Conservation (phyloP, 2,888 invertebrate genomes). For the Tridacna gigas region DNA sequence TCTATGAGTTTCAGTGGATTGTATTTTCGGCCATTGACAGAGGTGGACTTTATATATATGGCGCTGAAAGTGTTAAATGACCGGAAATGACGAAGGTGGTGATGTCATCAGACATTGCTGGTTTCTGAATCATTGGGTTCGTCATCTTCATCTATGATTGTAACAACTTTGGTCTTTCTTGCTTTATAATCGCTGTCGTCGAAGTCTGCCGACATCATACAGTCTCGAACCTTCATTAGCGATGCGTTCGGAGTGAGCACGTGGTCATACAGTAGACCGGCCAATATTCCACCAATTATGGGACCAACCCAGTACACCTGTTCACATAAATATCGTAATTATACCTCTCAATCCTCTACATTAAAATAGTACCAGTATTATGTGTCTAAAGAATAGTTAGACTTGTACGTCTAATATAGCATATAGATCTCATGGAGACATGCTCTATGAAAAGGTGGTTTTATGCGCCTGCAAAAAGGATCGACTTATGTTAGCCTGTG, state of each 20-base stretch:
- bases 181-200: constrained; percentile 61
- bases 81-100: not conserved
- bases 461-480: too few relatives aligned
- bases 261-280: constrained; percentile 76
- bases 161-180: constrained; percentile 30
- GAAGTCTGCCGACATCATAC: constrained; percentile 66
- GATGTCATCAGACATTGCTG: constrained; percentile 30
- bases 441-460: too few relatives aligned
- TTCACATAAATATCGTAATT: not conserved
- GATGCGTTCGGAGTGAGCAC: constrained; percentile 76
- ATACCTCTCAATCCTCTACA: too few relatives aligned
- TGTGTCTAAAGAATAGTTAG: too few relatives aligned
- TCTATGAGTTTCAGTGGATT: too few relatives aligned
- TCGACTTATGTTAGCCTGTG: too few relatives aligned
- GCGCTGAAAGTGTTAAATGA: not conserved
- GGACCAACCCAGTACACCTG: constrained; percentile 82
- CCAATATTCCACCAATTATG: constrained; percentile 72
- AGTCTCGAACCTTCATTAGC: constrained; percentile 61
- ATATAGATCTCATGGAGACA: too few relatives aligned
- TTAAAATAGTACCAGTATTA: too few relatives aligned
- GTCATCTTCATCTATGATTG: constrained; percentile 29
- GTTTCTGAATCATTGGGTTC: not conserved
- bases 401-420: too few relatives aligned
- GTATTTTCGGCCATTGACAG: too few relatives aligned
- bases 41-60: too few relatives aligned